Percentiles rank a stretch among this genome's conserved stretches.
Conservation (phyloP, 2,888 invertebrate species). For the Eugnorisma glareosa region DNA sequence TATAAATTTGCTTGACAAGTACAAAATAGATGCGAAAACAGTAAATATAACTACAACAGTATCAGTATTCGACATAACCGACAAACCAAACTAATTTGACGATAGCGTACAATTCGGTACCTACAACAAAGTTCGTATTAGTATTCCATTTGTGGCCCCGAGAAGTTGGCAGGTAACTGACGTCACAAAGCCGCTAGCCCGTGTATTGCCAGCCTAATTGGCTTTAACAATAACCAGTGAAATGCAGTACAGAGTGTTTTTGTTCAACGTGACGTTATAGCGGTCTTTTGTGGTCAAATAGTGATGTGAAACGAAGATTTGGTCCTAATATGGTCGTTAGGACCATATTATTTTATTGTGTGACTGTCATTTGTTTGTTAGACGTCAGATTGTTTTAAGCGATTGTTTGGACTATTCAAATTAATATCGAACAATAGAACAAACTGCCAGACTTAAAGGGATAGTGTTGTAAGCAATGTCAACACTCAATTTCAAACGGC, state of each 20-base stretch:
- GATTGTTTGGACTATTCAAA: conserved; percentile 35
- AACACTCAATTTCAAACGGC: conserved; percentile 16
- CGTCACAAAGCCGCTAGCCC: conserved; percentile 70
- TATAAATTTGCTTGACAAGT: not conserved
- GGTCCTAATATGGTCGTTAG: conserved; percentile 26
- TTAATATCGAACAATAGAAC: conserved; percentile 22
- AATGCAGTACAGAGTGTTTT: conserved; percentile 53
- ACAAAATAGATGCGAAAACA: not conserved
- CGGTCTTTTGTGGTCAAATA: conserved; percentile 35
- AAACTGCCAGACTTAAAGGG: conserved; percentile 6
- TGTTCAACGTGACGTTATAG: conserved; percentile 42
- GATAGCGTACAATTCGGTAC: conserved; percentile 33
- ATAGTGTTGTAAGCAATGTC: conserved; percentile 3
- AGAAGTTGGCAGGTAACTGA: conserved; percentile 75
- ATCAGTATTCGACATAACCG: conserved; percentile 32
- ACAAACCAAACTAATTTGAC: conserved; percentile 61
- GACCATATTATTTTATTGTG: conserved; percentile 25
- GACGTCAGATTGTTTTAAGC: conserved; percentile 18
- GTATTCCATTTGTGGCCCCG: conserved; percentile 61
- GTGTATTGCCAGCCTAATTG: conserved; percentile 72
- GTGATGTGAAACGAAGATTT: conserved; percentile 56
- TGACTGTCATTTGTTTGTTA: conserved; percentile 39
- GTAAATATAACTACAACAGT: conserved; percentile 25
- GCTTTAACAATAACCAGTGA: conserved; percentile 68
- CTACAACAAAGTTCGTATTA: conserved; percentile 45